These are phyloP conservation scores for Crocallis elinguaria DNA, from an alignment of 2,888 invertebrate species.

Conservation along the genomic window DNA sequence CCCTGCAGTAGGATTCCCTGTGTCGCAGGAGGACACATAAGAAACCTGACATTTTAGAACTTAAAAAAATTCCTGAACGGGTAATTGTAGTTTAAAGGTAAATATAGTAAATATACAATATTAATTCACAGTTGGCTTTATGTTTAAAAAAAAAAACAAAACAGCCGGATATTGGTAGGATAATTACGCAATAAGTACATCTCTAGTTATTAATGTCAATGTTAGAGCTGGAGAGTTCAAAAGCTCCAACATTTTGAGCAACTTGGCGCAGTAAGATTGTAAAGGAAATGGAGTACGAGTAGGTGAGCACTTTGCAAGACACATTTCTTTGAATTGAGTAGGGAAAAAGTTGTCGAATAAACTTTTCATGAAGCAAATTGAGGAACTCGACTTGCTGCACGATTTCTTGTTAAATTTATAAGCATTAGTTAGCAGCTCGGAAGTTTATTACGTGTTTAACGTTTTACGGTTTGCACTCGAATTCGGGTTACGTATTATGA, in stretches of 20 bases:
- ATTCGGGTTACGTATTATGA: too few species aligned
- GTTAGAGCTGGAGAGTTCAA: neutral
- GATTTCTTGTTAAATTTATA: neutral
- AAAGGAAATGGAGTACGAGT: neutral
- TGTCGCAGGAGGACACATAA: too few species aligned
- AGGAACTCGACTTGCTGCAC: neutral
- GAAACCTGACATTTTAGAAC: too few species aligned
- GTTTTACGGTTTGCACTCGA: too few species aligned
- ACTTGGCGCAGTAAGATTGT: neutral
- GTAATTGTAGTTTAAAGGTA: too few species aligned
- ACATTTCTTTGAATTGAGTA: constrained; percentile 3
- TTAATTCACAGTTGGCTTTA: too few species aligned
- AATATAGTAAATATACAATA: too few species aligned
- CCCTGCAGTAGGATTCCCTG: too few species aligned
- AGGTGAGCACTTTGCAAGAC: neutral
- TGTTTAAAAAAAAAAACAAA: too few species aligned
- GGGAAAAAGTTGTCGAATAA: constrained; percentile 4
- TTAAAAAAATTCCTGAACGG: too few species aligned
- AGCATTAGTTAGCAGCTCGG: neutral
- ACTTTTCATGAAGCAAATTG: constrained; percentile 1
- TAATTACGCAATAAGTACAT: too few species aligned
- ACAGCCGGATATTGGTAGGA: too few species aligned
- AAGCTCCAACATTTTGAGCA: neutral
- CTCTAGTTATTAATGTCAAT: neutral
- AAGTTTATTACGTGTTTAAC: neutral